A percentile compares a stretch with the other conserved stretches of the same genome.
Evolutionary conservation across 2,888 invertebrate species (phyloP).

Genomic region (Aphodius granarius): DNA sequence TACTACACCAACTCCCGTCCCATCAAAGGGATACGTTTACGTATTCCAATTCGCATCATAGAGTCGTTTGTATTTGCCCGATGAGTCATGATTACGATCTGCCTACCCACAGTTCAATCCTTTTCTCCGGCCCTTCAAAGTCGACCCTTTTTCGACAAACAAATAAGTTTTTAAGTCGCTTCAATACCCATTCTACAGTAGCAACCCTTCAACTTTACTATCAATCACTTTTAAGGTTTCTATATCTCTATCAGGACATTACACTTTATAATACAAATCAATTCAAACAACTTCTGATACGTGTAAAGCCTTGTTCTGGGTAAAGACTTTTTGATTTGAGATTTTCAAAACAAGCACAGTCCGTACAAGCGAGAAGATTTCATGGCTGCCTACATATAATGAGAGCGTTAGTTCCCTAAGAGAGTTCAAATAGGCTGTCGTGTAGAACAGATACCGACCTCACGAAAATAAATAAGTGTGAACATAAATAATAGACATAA

Average conservation of each 20-base stretch:
- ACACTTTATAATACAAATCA: no score
- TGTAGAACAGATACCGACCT: no score
- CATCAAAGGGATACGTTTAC: slow-evolving; percentile 25
- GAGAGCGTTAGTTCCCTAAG: no score
- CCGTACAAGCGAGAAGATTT: no score
- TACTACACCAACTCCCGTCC: slow-evolving; percentile 29
- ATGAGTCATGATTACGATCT: background rate
- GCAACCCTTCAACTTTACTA: background rate
- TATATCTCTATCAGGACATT: background rate
- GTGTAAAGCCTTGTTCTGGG: no score
- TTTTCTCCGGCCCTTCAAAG: background rate
- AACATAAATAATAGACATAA: no score
- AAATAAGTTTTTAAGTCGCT: slow-evolving; percentile 6
- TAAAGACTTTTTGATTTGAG: no score
- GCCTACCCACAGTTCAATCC: background rate
- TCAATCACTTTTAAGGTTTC: background rate
- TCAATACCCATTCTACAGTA: background rate
- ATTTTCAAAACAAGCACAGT: no score
- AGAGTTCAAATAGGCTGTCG: no score
- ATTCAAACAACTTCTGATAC: no score
- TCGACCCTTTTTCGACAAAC: background rate
- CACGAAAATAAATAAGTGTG: no score
- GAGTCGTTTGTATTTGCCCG: slow-evolving; percentile 21
- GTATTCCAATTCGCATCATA: slow-evolving; percentile 33
- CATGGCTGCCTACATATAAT: no score